Evolutionary conservation across 2,888 invertebrate genomes (phyloP).

Genomic region (Drepanosiphum platanoidis): DNA sequence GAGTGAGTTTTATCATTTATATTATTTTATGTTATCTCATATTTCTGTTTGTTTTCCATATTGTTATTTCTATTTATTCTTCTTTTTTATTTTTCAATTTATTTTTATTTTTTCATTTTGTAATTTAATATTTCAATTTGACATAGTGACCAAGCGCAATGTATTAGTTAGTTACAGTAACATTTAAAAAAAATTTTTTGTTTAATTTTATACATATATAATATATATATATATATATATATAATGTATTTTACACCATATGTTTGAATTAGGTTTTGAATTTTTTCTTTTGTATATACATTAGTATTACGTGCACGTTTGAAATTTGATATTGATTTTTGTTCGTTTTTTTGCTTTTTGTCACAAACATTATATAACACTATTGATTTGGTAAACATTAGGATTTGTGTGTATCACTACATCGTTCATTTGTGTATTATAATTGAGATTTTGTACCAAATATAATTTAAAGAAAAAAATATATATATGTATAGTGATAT

Average conservation of each 20-base stretch:
- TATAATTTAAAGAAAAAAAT: conserved; percentile 19
- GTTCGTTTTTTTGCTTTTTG: conserved; percentile 37
- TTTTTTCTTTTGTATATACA: conserved; percentile 39
- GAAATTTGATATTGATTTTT: conserved; percentile 36
- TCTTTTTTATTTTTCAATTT: too few species aligned
- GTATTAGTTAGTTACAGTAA: conserved; percentile 26
- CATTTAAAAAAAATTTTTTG: neutral
- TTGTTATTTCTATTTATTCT: conserved; percentile 45
- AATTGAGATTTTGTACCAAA: conserved; percentile 54
- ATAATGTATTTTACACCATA: conserved; percentile 13
- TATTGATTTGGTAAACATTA: conserved; percentile 27
- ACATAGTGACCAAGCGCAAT: conserved; percentile 41
- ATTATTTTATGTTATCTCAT: conserved; percentile 38
- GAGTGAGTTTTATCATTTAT: conserved; percentile 51
- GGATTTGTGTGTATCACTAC: conserved; percentile 10
- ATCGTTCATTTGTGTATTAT: conserved; percentile 41
- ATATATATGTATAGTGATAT: conserved; percentile 43
- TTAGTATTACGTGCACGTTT: conserved; percentile 41
- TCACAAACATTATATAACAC: conserved; percentile 54
- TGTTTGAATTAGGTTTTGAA: conserved; percentile 19
- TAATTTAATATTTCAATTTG: conserved; percentile 21
- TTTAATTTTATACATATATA: conserved; percentile 36
- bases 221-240: conserved; percentile 28
- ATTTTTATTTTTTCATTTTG: conserved; percentile 37
- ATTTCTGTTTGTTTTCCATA: conserved; percentile 47